Evolutionary conservation across 2,888 invertebrate genomes (phyloP).

Genomic region (Saturnia japonica): DNA sequence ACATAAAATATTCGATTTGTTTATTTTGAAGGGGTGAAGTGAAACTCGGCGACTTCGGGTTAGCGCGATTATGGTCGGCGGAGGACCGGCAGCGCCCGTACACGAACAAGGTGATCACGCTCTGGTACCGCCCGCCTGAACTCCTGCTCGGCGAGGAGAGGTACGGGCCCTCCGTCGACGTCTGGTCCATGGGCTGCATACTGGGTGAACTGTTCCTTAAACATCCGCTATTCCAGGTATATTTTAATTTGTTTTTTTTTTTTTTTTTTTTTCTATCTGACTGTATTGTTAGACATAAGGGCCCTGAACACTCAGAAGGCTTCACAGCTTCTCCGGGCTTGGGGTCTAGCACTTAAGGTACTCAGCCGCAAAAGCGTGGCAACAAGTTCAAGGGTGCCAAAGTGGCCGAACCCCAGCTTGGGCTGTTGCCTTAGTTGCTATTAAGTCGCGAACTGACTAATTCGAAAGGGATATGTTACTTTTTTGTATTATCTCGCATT

Average conservation of each 20-base stretch:
- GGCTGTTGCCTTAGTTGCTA: too few species aligned
- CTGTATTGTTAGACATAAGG: too few species aligned
- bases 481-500: too few species aligned
- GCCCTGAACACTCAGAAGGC: too few species aligned
- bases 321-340: too few species aligned
- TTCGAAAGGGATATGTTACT: too few species aligned
- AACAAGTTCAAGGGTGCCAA: too few species aligned
- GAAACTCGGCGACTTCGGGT: constrained; percentile 99
- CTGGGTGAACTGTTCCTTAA: constrained; percentile 98
- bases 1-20: not conserved
- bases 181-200: constrained; percentile 99
- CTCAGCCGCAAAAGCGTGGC: too few species aligned
- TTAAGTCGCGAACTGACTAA: too few species aligned
- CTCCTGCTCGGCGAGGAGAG: constrained; percentile 97
- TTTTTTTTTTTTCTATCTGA: too few species aligned
- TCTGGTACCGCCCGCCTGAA: constrained; percentile 99
- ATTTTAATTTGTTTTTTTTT: not conserved
- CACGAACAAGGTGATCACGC: constrained; percentile 98
- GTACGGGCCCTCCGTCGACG: constrained; percentile 98
- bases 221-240: constrained; percentile 82
- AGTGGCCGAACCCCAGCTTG: too few species aligned
- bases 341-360: too few species aligned
- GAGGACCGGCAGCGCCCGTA: constrained; percentile 97
- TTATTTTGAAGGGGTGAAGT: constrained; percentile 92
- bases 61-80: constrained; percentile 97